These are phyloP conservation scores for Sarcophaga rosellei DNA, from an alignment of 2,888 invertebrate genomes.

Conservation along the genomic window DNA sequence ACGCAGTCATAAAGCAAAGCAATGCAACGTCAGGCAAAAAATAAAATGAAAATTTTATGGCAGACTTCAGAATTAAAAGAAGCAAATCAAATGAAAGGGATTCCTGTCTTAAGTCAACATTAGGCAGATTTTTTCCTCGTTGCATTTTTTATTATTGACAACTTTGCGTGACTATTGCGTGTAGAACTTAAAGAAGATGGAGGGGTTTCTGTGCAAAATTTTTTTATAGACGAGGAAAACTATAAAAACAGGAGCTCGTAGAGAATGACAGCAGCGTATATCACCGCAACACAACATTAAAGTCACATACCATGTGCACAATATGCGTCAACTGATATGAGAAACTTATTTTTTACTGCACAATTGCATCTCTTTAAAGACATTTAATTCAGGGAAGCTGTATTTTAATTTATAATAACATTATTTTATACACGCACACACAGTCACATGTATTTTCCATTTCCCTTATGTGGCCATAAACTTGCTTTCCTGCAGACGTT, in stretches of 20 bases:
- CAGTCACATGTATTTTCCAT: too few species aligned
- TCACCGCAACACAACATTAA: too few species aligned
- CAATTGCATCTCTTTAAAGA: background rate
- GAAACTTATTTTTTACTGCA: background rate
- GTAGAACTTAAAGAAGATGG: too few species aligned
- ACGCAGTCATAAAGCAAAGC: background rate
- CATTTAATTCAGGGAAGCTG: slow-evolving; percentile 17
- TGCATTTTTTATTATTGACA: too few species aligned
- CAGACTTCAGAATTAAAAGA: slow-evolving; percentile 29
- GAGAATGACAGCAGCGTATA: too few species aligned
- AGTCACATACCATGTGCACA: too few species aligned
- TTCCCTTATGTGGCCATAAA: background rate
- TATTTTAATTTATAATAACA: slow-evolving; percentile 29
- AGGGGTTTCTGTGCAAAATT: too few species aligned
- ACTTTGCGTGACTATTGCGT: too few species aligned
- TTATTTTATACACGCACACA: background rate
- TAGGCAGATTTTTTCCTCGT: too few species aligned
- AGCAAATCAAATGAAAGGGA: background rate
- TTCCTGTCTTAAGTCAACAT: too few species aligned
- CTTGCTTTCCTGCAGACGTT: background rate
- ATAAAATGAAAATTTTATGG: slow-evolving; percentile 56
- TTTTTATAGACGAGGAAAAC: too few species aligned
- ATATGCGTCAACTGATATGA: background rate
- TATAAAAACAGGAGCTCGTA: too few species aligned
- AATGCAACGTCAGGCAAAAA: background rate